phyloP scores from a whole-genome alignment of 2,797 vertebrate species.

The Chrysocyon brachyurus region DNA sequence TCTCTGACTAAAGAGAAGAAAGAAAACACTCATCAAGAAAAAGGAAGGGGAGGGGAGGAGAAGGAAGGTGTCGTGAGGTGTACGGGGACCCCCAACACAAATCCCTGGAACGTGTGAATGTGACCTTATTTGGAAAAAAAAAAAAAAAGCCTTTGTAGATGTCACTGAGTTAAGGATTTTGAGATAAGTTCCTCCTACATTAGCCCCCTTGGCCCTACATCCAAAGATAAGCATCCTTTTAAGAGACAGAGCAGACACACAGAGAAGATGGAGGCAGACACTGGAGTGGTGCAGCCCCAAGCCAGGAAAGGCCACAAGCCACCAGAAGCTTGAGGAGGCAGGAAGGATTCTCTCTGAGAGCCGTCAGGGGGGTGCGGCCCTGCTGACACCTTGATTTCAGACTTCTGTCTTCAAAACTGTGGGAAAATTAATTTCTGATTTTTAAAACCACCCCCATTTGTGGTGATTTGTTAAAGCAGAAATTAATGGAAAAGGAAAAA shows the following conservation, averaged over 20 bases:
- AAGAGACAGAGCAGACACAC: neutral
- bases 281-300: fast-evolving
- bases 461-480: neutral
- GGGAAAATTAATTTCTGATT: neutral
- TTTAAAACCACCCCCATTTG: neutral
- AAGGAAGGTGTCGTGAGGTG: neutral
- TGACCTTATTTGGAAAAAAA: neutral
- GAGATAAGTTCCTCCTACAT: neutral
- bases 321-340: neutral
- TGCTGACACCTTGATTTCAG: neutral
- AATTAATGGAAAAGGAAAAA: neutral
- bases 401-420: neutral
- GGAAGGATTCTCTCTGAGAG: neutral
- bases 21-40: neutral
- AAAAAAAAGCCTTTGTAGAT: neutral
- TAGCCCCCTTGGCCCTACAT: neutral
- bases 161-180: neutral
- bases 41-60: fast-evolving
- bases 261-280: neutral
- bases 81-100: neutral
- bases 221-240: neutral
- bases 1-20: neutral
- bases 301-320: neutral
- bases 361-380: neutral
- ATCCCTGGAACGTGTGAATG: neutral